Evolutionary conservation across 2,113 vertebrate genomes (phyloP).

Genomic region (Cyrtonyx montezumae): DNA sequence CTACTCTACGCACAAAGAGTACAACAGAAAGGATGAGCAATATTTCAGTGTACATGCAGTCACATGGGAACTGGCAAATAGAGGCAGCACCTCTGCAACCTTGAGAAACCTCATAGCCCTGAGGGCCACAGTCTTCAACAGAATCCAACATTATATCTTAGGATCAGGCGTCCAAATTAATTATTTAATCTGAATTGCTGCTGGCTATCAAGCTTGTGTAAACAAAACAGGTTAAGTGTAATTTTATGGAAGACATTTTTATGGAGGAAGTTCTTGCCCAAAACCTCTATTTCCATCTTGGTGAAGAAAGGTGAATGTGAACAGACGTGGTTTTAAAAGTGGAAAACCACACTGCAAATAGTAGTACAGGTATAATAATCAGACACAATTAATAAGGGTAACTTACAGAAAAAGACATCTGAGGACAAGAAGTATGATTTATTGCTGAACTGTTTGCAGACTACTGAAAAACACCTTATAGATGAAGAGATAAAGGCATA

Average conservation of each 20-base stretch:
- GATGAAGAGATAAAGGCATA: background rate
- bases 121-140: background rate
- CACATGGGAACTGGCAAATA: background rate
- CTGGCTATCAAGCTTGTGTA: background rate
- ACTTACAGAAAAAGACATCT: background rate
- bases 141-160: background rate
- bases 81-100: background rate
- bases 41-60: background rate
- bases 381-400: background rate
- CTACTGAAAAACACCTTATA: slow-evolving; percentile 8
- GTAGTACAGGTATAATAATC: background rate
- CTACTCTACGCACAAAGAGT: background rate
- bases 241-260: background rate
- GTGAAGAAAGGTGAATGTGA: background rate
- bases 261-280: background rate
- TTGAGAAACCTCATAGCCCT: background rate
- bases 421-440: background rate
- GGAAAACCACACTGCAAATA: background rate
- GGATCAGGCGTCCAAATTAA: background rate
- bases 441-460: background rate
- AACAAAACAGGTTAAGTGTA: background rate
- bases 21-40: background rate
- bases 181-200: background rate
- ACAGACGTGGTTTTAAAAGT: background rate
- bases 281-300: background rate